These are phyloP conservation scores for Capreolus pygargus DNA, from an alignment of 2,113 vertebrate species.

Conservation along the genomic window DNA sequence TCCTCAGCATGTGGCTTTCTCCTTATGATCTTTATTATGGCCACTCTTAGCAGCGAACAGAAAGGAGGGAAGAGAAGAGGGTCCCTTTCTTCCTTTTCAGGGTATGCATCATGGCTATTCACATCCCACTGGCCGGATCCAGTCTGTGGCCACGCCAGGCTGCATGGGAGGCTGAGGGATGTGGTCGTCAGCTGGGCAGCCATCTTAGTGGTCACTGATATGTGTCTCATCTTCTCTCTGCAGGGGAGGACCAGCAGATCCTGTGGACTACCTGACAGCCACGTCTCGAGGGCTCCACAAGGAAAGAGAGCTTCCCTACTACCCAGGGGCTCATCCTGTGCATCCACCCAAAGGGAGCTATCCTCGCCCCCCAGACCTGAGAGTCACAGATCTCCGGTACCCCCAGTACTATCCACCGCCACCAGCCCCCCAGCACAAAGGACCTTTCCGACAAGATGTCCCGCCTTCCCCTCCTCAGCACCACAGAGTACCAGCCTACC, in stretches of 20 bases:
- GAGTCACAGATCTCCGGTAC: constrained; percentile 84
- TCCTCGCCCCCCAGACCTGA: constrained; percentile 69
- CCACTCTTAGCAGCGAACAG: not conserved
- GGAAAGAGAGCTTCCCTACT: constrained; percentile 85
- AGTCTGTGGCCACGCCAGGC: not conserved
- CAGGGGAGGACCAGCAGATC: constrained; percentile 89
- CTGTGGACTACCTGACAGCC: constrained; percentile 87
- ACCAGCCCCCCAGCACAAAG: constrained; percentile 85
- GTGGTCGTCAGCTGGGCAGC: not conserved
- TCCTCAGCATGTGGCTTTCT: not conserved
- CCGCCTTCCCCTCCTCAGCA: constrained; percentile 92
- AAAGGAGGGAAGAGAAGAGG: not conserved
- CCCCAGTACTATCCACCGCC: constrained; percentile 87
- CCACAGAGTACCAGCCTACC: constrained; percentile 86
- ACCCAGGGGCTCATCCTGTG: constrained; percentile 80
- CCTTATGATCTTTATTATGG: not conserved
- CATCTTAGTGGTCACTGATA: constrained; percentile 3
- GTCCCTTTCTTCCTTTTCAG: not conserved
- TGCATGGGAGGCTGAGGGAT: not conserved
- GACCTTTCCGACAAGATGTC: constrained; percentile 94
- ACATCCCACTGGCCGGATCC: not conserved
- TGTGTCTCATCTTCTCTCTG: constrained; percentile 65
- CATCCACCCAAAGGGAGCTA: constrained; percentile 85
- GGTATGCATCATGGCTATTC: not conserved
- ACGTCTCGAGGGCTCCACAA: constrained; percentile 85